Percentiles rank a stretch among this genome's conserved stretches.
Evolutionary conservation across 2,113 vertebrate genomes (phyloP).

Genomic region (Pongo abelii): DNA sequence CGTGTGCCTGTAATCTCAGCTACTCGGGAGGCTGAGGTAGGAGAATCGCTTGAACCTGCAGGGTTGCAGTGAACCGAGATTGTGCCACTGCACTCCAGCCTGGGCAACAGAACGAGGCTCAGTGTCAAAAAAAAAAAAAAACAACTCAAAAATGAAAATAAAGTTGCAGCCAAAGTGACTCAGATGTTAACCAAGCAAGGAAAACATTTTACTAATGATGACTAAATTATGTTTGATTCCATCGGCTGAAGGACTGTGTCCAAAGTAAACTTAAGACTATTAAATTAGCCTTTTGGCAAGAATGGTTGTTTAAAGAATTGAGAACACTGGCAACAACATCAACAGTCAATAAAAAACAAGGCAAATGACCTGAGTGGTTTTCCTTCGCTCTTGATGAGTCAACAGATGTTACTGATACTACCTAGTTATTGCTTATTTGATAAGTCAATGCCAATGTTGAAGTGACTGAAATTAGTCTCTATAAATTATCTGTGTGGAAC

Average conservation of each 20-base stretch:
- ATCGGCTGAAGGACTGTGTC: conserved; percentile 42
- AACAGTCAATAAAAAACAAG: neutral
- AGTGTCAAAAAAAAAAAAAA: neutral
- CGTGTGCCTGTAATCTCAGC: too few relatives aligned
- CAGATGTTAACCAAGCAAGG: neutral
- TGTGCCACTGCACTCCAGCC: too few relatives aligned
- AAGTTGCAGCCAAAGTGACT: neutral
- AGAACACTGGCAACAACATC: conserved; percentile 16
- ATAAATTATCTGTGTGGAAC: neutral
- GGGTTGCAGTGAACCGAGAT: too few relatives aligned
- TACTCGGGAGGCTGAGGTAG: too few relatives aligned
- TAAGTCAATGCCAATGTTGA: neutral
- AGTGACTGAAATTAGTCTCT: neutral
- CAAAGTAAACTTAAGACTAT: conserved; percentile 51
- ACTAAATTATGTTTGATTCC: conserved; percentile 47
- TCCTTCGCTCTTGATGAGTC: neutral
- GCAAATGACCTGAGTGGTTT: conserved; percentile 20
- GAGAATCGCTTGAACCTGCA: too few relatives aligned
- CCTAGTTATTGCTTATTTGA: neutral
- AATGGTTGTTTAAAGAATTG: conserved; percentile 27
- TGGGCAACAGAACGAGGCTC: too few relatives aligned
- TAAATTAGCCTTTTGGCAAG: conserved; percentile 59
- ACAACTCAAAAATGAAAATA: conserved; percentile 34
- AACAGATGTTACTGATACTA: conserved; percentile 39
- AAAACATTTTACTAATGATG: conserved; percentile 15